These are phyloP conservation scores for Erebia epiphron DNA, from an alignment of 2,888 invertebrate genomes.

Conservation along the genomic window DNA sequence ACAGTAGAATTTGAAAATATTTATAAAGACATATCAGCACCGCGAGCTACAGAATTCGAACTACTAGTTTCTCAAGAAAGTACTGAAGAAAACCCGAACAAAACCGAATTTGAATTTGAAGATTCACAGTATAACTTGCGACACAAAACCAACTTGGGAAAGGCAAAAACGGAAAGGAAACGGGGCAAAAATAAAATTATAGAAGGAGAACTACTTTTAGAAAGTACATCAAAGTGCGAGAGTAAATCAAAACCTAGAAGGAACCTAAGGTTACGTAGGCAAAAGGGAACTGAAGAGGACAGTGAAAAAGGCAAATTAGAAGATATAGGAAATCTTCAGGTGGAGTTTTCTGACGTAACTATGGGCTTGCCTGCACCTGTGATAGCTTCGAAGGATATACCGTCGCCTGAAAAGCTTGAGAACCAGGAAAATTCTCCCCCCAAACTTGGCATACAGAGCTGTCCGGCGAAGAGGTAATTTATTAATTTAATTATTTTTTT, in stretches of 20 bases:
- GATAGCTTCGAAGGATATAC: slow-evolving; percentile 60
- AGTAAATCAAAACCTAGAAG: slow-evolving; percentile 50
- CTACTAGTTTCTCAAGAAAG: slow-evolving; percentile 52
- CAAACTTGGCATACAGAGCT: slow-evolving; percentile 60
- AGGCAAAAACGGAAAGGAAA: slow-evolving; percentile 36
- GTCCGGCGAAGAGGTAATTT: slow-evolving; percentile 69
- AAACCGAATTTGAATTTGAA: slow-evolving; percentile 36
- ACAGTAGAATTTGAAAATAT: slow-evolving; percentile 70
- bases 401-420: slow-evolving; percentile 60
- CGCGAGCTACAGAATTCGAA: slow-evolving; percentile 70
- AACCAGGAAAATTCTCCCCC: slow-evolving; percentile 60
- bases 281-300: slow-evolving; percentile 50
- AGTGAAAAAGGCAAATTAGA: slow-evolving; percentile 54
- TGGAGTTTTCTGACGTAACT: slow-evolving; percentile 70
- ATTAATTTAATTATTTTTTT: background rate
- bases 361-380: slow-evolving; percentile 57
- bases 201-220: slow-evolving; percentile 47
- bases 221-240: slow-evolving; percentile 53
- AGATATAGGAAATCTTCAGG: slow-evolving; percentile 68
- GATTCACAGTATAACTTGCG: slow-evolving; percentile 63
- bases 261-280: slow-evolving; percentile 57
- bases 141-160: slow-evolving; percentile 43
- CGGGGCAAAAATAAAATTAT: slow-evolving; percentile 35
- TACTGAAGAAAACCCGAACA: slow-evolving; percentile 26
- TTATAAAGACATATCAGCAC: slow-evolving; percentile 62